Percentiles rank a stretch among this genome's conserved stretches.
Conservation (phyloP, 1,140 invertebrate genomes). For the Scaptodrosophila lebanonensis region DNA sequence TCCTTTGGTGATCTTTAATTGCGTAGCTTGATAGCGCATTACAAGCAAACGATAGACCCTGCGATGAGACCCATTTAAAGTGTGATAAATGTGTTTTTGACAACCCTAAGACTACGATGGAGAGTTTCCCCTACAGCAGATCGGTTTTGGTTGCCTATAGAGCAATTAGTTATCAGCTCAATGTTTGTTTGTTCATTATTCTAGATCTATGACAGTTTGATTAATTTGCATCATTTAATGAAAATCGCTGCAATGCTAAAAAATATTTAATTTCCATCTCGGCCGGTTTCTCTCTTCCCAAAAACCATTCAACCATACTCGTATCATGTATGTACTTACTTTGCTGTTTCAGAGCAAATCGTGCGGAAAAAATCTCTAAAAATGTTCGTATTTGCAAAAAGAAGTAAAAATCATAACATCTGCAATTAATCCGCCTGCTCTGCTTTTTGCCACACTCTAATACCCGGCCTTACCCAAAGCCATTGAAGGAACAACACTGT, state of each 20-base stretch:
- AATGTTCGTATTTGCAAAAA: constrained; percentile 26
- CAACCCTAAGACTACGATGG: constrained; percentile 23
- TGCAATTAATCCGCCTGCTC: constrained; percentile 66
- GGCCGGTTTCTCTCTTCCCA: no score
- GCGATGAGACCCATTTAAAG: constrained; percentile 41
- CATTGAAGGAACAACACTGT: constrained; percentile 56
- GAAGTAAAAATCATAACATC: constrained; percentile 67
- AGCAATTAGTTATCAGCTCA: no score
- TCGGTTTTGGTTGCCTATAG: no score
- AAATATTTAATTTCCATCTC: no score
- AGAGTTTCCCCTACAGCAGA: no score
- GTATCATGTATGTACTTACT: no score
- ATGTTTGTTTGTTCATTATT: no score
- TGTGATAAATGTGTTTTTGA: constrained; percentile 73
- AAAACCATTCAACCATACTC: no score
- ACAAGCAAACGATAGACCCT: constrained; percentile 48
- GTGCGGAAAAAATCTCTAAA: constrained; percentile 52
- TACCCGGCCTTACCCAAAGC: constrained; percentile 28
- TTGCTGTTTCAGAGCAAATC: constrained; percentile 57
- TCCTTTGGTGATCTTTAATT: constrained; percentile 58
- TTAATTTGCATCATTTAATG: no score
- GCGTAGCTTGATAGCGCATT: constrained; percentile 64
- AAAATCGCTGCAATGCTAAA: no score
- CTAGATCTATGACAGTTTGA: no score
- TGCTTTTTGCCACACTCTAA: constrained; percentile 14